Conservation (phyloP, 2,888 invertebrate genomes). For the Melanchra persicariae region DNA sequence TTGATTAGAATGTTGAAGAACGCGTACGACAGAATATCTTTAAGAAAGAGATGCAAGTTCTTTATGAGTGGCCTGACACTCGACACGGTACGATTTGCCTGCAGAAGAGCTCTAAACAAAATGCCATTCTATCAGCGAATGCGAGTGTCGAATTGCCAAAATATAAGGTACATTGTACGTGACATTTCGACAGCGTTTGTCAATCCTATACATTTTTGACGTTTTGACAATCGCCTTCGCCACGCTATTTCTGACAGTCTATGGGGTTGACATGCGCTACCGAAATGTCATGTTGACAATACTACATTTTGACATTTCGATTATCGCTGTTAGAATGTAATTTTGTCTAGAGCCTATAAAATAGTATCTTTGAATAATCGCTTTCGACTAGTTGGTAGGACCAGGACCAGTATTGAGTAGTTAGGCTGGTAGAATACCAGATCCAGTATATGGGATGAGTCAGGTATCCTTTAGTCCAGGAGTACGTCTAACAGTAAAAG, state of each 20-base stretch:
- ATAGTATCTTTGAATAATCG: slow-evolving; percentile 40
- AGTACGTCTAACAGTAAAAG: background rate
- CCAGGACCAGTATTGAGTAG: slow-evolving; percentile 46
- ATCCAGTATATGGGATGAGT: slow-evolving; percentile 5
- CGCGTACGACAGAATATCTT: slow-evolving; percentile 76
- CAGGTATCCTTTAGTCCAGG: background rate
- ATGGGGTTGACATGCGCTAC: background rate
- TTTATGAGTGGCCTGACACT: slow-evolving; percentile 77
- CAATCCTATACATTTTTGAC: too few species aligned
- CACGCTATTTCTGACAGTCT: background rate
- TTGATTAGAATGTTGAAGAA: slow-evolving; percentile 80
- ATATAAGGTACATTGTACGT: background rate
- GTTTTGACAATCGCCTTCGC: too few species aligned
- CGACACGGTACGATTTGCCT: slow-evolving; percentile 82
- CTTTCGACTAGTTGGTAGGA: slow-evolving; percentile 49
- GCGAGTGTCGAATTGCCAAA: background rate
- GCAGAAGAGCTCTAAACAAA: slow-evolving; percentile 14
- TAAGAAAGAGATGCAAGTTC: slow-evolving; percentile 83
- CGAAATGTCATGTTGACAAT: background rate
- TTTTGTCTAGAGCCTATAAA: slow-evolving; percentile 2
- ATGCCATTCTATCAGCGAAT: background rate
- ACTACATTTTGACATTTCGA: background rate
- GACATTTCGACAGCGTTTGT: background rate
- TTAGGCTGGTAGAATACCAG: slow-evolving; percentile 30
- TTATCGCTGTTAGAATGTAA: background rate